Conservation (phyloP, 2,888 invertebrate species). For the Pterobdella sp. region DNA sequence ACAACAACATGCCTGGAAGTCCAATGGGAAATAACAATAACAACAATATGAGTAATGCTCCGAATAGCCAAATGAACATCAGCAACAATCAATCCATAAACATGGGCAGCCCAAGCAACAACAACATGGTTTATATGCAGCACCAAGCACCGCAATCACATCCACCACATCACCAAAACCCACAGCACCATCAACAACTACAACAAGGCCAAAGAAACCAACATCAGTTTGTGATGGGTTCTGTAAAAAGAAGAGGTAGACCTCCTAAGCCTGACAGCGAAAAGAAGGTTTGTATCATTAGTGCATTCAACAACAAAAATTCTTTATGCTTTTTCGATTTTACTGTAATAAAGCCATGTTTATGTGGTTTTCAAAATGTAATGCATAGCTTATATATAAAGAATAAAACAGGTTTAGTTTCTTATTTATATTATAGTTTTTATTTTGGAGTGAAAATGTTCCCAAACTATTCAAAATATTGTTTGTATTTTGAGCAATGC, state of each 20-base stretch:
- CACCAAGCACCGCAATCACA: neutral
- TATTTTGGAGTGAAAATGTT: no score
- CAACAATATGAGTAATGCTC: neutral
- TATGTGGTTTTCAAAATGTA: no score
- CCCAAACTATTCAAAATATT: no score
- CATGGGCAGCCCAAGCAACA: constrained; percentile 3
- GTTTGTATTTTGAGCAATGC: no score
- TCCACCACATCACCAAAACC: neutral
- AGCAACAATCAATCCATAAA: constrained; percentile 5
- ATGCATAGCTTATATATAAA: no score
- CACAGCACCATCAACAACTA: neutral
- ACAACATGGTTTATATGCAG: neutral
- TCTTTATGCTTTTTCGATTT: no score
- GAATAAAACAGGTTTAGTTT: no score
- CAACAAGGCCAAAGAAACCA: neutral
- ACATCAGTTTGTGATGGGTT: constrained; percentile 22
- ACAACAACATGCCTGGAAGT: no score
- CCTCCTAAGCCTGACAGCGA: constrained; percentile 26
- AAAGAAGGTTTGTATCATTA: constrained; percentile 23
- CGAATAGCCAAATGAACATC: neutral
- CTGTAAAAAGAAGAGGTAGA: constrained; percentile 21
- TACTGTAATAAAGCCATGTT: no score
- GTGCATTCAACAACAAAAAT: no score
- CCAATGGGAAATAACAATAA: no score
- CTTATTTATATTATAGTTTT: no score